These are phyloP conservation scores for Anabas testudineus DNA, from an alignment of 2,797 vertebrate genomes.

Conservation along the genomic window DNA sequence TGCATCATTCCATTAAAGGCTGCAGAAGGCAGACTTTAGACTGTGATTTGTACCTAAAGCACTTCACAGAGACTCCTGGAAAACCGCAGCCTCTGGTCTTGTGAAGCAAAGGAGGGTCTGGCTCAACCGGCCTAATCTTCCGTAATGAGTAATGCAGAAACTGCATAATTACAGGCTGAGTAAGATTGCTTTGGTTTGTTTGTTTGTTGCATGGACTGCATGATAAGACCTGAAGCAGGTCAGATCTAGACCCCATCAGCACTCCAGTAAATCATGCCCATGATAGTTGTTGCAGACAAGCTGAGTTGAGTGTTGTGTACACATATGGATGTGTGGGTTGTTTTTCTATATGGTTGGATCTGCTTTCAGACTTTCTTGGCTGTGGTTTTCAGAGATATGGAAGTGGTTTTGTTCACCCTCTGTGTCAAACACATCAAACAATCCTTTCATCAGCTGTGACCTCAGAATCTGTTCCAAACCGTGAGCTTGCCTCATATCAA, in stretches of 20 bases:
- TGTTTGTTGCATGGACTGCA: constrained; percentile 30
- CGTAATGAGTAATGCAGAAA: constrained; percentile 47
- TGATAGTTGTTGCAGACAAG: constrained; percentile 40
- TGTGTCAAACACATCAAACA: constrained; percentile 66
- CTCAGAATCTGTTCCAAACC: constrained; percentile 64
- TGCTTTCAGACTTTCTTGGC: constrained; percentile 56
- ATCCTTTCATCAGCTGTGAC: constrained; percentile 66
- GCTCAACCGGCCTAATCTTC: constrained; percentile 39
- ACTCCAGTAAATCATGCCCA: constrained; percentile 19
- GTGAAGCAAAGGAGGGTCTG: constrained; percentile 12
- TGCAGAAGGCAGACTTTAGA: constrained; percentile 26
- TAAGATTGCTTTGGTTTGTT: constrained; percentile 23
- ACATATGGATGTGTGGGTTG: constrained; percentile 29
- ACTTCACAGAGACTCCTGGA: constrained; percentile 32
- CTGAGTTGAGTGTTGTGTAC: constrained; percentile 35
- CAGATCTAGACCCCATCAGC: constrained; percentile 2
- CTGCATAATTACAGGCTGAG: constrained; percentile 51
- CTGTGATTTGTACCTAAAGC: constrained; percentile 11
- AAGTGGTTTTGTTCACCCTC: constrained; percentile 48
- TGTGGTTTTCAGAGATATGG: constrained; percentile 52
- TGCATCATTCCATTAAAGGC: constrained; percentile 34
- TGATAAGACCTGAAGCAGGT: constrained; percentile 24
- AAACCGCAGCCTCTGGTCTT: constrained; percentile 39
- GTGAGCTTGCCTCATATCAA: constrained; percentile 65
- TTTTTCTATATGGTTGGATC: constrained; percentile 24